Evolutionary conservation across 2,113 vertebrate species (phyloP).

Genomic region (human (Homo sapiens)): GRCh38 chr6:147513001-147513500

Average conservation of each 20-base stretch:
- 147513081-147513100: neutral
- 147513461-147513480: neutral
- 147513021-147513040: neutral
- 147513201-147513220: neutral
- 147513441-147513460: neutral
- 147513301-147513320: neutral
- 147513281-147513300: neutral
- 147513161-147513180: neutral
- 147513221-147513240: neutral
- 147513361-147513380: neutral
- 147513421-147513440: neutral
- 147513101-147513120: neutral
- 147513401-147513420: neutral
- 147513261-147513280: neutral
- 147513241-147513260: neutral
- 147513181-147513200: neutral
- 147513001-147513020: neutral
- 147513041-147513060: neutral
- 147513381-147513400: neutral
- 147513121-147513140: neutral
- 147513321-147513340: rapidly evolving
- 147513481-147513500: neutral
- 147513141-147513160: neutral
- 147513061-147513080: neutral
- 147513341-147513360: neutral